Base-by-base conservation (phyloP, 2,797 vertebrate genomes). In the Hydrocynus forskahlii region DNA sequence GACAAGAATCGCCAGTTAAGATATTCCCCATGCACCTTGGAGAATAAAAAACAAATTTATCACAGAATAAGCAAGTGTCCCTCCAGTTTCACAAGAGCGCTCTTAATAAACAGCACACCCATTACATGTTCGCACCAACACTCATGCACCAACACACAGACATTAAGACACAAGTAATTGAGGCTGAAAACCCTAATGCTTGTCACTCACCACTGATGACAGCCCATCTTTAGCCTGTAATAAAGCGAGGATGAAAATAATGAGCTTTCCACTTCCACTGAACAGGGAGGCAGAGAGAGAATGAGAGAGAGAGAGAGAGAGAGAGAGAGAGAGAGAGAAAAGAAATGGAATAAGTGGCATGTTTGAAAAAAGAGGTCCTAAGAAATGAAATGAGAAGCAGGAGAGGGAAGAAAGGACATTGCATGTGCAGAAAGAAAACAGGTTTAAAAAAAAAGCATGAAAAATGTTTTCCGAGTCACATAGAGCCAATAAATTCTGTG, bases 211-310 rank as follows among this genome's bases (percentile, higher is more conserved):
- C 13, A 73, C 79, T 87, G 87, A 91, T 90, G 92, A 91, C 90
- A 92, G 89, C 84, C 83, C 87, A 87, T 91, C 88, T 91, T 92
- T 92, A 92, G 84, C 81, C 89, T 87, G 90, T 90, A 94, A 93
- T 91, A 89, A 92, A 93, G 91, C 82, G 82, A 89, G 86, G 75
- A 75, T 43, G 60, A 91, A 86, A 81, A 88, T 91, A 89, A 92
- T 92, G 91, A 92, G 89, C 90, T 89, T 86, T 83, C 71, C 76
- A n/a, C n/a, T n/a, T n/a, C n/a, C n/a, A 83, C 84, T 82, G 83
- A 84, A 40, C 67, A 40, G 74, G 40, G 68, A 79, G 43, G 7
- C 66, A 85, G 85, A 86, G 74, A 80, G 75, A 78, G 68, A 45
- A 25, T 16, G 17, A 75, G 23, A 50, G 45, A 71, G 67, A 50